Conservation (phyloP, 2,888 invertebrate genomes). For the Fragum sueziense region DNA sequence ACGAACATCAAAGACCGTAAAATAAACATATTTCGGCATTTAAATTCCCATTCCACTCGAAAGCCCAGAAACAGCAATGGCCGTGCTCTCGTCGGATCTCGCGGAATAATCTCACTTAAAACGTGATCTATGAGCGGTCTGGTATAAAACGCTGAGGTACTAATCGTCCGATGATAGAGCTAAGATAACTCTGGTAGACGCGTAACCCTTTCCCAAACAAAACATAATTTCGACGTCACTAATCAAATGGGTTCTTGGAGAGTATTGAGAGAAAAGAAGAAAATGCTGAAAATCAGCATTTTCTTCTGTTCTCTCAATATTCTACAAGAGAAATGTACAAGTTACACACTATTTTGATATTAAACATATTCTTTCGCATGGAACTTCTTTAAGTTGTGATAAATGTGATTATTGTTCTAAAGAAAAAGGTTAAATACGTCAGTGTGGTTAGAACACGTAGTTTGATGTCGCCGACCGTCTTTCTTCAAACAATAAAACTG, state of each 20-base stretch:
- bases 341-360: no score
- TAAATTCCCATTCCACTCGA: constrained; percentile 47
- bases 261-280: no score
- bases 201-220: no score
- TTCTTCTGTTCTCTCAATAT: no score
- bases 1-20: constrained; percentile 44
- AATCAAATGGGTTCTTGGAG: no score
- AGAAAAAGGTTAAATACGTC: neutral
- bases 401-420: no score
- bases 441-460: neutral
- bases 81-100: constrained; percentile 43
- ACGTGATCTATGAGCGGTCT: constrained; percentile 60
- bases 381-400: no score
- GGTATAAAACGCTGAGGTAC: constrained; percentile 38
- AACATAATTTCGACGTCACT: no score
- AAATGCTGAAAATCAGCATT: no score
- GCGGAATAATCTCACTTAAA: constrained; percentile 50
- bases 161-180: constrained; percentile 53
- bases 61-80: constrained; percentile 24
- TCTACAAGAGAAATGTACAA: no score
- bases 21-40: constrained; percentile 46
- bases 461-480: constrained; percentile 14
- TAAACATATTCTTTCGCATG: no score
- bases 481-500: neutral
- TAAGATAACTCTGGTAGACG: constrained; percentile 25